A percentile compares a stretch with the other conserved stretches of the same genome.
These are phyloP conservation scores for Epinotia demarniana DNA, from an alignment of 2,888 invertebrate species.

Conservation along the genomic window DNA sequence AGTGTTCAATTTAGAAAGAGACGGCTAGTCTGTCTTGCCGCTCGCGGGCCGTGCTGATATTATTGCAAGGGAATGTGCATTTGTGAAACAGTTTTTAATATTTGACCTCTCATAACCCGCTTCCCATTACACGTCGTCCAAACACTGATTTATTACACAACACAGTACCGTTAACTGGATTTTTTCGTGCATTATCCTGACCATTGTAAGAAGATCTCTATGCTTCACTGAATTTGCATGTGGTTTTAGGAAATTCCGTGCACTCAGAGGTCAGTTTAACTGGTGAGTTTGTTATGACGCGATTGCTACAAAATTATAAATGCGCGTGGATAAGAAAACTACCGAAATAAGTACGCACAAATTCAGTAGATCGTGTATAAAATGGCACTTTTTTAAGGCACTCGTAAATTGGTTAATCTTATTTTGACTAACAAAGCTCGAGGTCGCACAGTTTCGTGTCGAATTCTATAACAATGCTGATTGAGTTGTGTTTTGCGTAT, in stretches of 20 bases:
- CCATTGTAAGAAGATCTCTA: constrained; percentile 20
- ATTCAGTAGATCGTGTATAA: background rate
- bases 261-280: background rate
- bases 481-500: constrained; percentile 49
- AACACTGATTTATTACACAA: constrained; percentile 41
- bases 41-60: too few relatives aligned
- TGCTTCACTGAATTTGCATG: constrained; percentile 13
- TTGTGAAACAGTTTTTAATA: background rate
- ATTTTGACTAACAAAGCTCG: constrained; percentile 58
- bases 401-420: constrained; percentile 47
- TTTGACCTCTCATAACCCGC: constrained; percentile 30
- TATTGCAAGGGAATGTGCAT: background rate
- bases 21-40: too few relatives aligned
- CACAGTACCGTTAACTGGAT: constrained; percentile 40
- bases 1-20: too few relatives aligned
- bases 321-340: constrained; percentile 13
- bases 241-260: background rate
- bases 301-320: constrained; percentile 47
- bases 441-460: constrained; percentile 63
- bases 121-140: constrained; percentile 2
- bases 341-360: background rate
- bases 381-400: background rate
- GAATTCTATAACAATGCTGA: constrained; percentile 62
- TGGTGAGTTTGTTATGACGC: constrained; percentile 22
- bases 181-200: constrained; percentile 47